phyloP scores from a whole-genome alignment of 2,797 vertebrate species.

The Argyrosomus regius region DNA sequence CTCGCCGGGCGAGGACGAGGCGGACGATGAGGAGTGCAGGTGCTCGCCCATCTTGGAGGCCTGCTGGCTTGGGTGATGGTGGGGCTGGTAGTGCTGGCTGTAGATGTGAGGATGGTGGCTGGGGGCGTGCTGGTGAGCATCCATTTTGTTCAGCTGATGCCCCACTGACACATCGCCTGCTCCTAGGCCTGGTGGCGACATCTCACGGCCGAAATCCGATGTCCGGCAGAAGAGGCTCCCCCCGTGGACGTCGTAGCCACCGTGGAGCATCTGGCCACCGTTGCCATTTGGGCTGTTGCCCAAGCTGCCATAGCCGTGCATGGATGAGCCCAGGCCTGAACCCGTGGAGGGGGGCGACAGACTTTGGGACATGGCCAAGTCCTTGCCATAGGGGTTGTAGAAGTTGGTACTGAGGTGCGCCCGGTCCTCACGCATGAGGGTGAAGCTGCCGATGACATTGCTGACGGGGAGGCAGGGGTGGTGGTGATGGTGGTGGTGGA shows the following conservation, averaged over 20 bases:
- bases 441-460: constrained; percentile 90
- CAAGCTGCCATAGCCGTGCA: constrained; percentile 87
- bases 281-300: constrained; percentile 83
- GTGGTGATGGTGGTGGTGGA: constrained; percentile 88
- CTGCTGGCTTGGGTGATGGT: constrained; percentile 84
- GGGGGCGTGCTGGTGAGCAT: constrained; percentile 82
- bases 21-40: constrained; percentile 78
- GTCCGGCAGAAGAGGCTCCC: constrained; percentile 88
- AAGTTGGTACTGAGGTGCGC: constrained; percentile 85
- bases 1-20: constrained; percentile 78
- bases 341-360: constrained; percentile 83
- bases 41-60: constrained; percentile 85
- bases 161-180: constrained; percentile 76
- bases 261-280: constrained; percentile 82
- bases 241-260: constrained; percentile 86
- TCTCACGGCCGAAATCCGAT: constrained; percentile 87
- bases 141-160: constrained; percentile 88
- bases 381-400: constrained; percentile 89
- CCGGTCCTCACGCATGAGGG: constrained; percentile 89
- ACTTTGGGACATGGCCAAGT: constrained; percentile 87
- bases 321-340: constrained; percentile 81
- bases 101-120: constrained; percentile 85
- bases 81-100: constrained; percentile 85
- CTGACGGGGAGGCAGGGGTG: constrained; percentile 89
- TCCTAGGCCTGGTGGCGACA: constrained; percentile 85